Evolutionary conservation across 2,888 invertebrate genomes (phyloP).

Genomic region (Aromia moschata): DNA sequence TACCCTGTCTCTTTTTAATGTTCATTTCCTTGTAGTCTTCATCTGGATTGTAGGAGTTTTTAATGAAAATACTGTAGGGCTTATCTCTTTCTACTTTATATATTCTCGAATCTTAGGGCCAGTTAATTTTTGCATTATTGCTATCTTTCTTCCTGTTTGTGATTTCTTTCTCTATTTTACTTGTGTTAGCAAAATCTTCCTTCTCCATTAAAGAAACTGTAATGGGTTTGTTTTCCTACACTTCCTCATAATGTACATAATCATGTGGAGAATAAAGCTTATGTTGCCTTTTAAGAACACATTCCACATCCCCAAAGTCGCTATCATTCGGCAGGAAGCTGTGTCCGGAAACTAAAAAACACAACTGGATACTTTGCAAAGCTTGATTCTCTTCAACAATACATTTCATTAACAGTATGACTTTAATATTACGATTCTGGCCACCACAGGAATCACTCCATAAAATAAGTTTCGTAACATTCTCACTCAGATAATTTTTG

Average conservation of each 20-base stretch:
- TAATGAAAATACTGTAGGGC: constrained; percentile 13
- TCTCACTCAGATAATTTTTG: too few relatives aligned
- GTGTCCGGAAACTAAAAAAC: constrained; percentile 41
- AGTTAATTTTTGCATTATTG: background rate
- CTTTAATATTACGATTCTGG: constrained; percentile 34
- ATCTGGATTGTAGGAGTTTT: background rate
- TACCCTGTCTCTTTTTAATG: background rate
- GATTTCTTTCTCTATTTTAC: constrained; percentile 32
- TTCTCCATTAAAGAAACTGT: constrained; percentile 28
- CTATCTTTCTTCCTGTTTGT: constrained; percentile 32
- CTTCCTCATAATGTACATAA: constrained; percentile 31
- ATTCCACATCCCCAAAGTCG: constrained; percentile 44
- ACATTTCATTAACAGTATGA: constrained; percentile 33
- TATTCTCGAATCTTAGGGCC: background rate
- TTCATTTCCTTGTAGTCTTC: background rate
- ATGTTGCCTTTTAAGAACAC: constrained; percentile 38
- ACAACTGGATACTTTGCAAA: constrained; percentile 31
- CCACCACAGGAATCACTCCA: constrained; percentile 45
- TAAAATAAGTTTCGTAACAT: constrained; percentile 40
- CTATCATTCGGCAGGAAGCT: constrained; percentile 41
- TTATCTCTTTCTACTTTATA: constrained; percentile 2
- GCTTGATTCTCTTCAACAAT: constrained; percentile 17
- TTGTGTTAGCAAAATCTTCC: constrained; percentile 33
- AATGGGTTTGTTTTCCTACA: constrained; percentile 38
- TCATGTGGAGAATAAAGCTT: constrained; percentile 37